Conservation (phyloP, 2,888 invertebrate species). For the Phlogophora meticulosa region DNA sequence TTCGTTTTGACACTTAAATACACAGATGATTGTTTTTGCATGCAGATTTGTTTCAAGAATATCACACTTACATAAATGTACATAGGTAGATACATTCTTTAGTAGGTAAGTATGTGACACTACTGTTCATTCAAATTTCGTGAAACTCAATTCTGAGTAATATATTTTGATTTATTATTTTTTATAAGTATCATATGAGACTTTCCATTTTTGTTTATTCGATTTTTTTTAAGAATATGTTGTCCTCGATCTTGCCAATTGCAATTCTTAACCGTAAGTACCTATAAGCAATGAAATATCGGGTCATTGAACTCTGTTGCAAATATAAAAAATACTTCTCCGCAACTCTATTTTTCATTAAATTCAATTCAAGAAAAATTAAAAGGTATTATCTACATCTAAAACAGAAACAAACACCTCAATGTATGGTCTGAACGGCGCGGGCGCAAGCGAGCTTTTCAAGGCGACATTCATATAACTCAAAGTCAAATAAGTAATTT, state of each 20-base stretch:
- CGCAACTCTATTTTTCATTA: background rate
- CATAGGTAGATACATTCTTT: background rate
- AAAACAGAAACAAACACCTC: background rate
- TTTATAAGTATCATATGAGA: background rate
- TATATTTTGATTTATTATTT: conserved; percentile 1
- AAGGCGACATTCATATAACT: too few relatives aligned
- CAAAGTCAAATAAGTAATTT: too few relatives aligned
- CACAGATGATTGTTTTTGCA: conserved; percentile 21
- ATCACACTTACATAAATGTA: conserved; percentile 12
- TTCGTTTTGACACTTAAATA: conserved; percentile 1
- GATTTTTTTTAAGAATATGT: background rate
- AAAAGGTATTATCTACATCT: background rate
- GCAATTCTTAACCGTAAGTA: background rate
- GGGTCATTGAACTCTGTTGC: conserved; percentile 5
- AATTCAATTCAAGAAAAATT: background rate
- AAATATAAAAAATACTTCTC: background rate
- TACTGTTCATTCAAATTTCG: background rate
- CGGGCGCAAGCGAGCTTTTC: too few relatives aligned
- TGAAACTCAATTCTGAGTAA: conserved; percentile 8
- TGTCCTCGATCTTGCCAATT: background rate
- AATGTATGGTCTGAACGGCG: too few relatives aligned
- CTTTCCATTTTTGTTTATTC: background rate
- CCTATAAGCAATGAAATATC: background rate
- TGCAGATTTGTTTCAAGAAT: conserved; percentile 2
- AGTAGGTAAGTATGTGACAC: background rate